Evolutionary conservation across 1,140 invertebrate genomes (phyloP).

Genomic region (Melitaea cinxia): DNA sequence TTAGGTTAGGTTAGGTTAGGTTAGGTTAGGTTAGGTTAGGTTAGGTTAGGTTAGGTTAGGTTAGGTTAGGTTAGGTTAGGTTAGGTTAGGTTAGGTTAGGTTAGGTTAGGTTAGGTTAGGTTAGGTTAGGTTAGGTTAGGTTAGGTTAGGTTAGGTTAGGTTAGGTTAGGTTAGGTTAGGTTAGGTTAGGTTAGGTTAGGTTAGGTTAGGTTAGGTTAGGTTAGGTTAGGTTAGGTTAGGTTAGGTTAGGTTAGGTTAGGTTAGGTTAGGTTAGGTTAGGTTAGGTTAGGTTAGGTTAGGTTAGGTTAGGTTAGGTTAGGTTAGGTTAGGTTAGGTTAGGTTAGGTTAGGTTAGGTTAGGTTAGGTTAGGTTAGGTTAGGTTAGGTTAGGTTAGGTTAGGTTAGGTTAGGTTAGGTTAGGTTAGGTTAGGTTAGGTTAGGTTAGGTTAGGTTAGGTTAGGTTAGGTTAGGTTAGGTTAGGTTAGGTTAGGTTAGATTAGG

Average conservation of each 20-base stretch:
- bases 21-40: slow-evolving; percentile 13
- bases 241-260: slow-evolving; percentile 13
- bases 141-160: slow-evolving; percentile 13
- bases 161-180: slow-evolving; percentile 13
- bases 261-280: slow-evolving; percentile 13
- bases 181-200: slow-evolving; percentile 13
- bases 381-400: slow-evolving; percentile 13
- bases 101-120: slow-evolving; percentile 13
- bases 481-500: slow-evolving; percentile 12
- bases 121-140: slow-evolving; percentile 13
- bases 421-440: slow-evolving; percentile 13
- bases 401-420: slow-evolving; percentile 13
- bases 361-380: slow-evolving; percentile 13
- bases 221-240: slow-evolving; percentile 13
- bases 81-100: slow-evolving; percentile 13
- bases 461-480: slow-evolving; percentile 13
- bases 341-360: slow-evolving; percentile 13
- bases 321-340: slow-evolving; percentile 13
- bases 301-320: slow-evolving; percentile 13
- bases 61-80: slow-evolving; percentile 13
- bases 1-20: slow-evolving; percentile 13
- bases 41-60: slow-evolving; percentile 13
- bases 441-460: slow-evolving; percentile 13
- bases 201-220: slow-evolving; percentile 13
- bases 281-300: slow-evolving; percentile 13